Evolutionary conservation across 2,797 vertebrate species (phyloP).

Genomic region (Aphelocoma californica): DNA sequence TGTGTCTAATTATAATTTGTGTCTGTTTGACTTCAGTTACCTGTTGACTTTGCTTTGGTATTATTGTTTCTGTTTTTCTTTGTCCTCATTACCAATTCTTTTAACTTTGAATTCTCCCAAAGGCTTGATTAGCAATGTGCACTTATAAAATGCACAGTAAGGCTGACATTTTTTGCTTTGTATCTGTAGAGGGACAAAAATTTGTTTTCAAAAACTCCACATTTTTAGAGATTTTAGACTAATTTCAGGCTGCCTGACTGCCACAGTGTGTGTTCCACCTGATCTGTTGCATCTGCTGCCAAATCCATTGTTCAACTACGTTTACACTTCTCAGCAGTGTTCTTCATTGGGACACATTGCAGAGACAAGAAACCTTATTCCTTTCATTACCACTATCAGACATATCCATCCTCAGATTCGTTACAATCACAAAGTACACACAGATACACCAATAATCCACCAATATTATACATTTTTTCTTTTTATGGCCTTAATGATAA

Average conservation of each 20-base stretch:
- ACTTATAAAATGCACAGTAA: background rate
- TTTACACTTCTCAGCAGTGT: background rate
- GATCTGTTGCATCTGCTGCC: background rate
- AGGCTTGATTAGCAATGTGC: background rate
- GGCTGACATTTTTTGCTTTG: background rate
- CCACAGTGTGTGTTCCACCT: background rate
- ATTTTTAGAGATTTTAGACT: background rate
- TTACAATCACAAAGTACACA: background rate
- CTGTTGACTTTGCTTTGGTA: background rate
- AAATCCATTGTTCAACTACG: background rate
- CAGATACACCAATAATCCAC: background rate
- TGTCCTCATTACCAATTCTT: background rate
- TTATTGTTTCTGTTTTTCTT: background rate
- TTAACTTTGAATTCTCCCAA: background rate
- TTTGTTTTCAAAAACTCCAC: background rate
- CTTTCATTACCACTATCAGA: background rate
- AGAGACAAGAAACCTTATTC: background rate
- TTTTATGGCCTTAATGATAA: background rate
- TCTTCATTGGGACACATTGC: background rate
- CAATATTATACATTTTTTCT: fast-evolving
- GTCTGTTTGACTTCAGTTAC: background rate
- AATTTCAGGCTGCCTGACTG: background rate
- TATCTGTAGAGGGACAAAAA: background rate
- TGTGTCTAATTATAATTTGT: background rate
- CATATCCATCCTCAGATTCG: background rate